Conservation (phyloP, 2,888 invertebrate species). For the Lypha dubia region DNA sequence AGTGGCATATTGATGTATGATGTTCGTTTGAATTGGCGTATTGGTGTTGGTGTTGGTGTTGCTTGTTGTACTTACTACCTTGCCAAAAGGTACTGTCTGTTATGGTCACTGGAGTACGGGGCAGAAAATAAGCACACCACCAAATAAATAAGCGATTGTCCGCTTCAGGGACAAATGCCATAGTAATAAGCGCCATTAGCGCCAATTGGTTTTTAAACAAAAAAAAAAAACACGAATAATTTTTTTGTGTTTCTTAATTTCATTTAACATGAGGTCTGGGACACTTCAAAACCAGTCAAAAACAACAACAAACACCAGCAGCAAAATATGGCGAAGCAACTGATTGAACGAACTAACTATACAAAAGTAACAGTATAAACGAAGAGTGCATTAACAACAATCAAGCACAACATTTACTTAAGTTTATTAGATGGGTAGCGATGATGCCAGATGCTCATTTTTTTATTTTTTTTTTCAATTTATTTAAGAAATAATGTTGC, state of each 20-base stretch:
- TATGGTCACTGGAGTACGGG: background rate
- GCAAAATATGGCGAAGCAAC: constrained; percentile 15
- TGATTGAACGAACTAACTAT: constrained; percentile 36
- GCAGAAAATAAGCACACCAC: constrained; percentile 3
- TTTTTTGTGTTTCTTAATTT: constrained; percentile 9
- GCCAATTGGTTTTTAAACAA: constrained; percentile 57
- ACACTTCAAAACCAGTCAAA: constrained; percentile 52
- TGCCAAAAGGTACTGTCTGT: constrained; percentile 5
- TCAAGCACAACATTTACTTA: constrained; percentile 45
- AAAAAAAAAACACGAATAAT: no score
- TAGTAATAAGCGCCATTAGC: constrained; percentile 71
- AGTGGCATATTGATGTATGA: constrained; percentile 62
- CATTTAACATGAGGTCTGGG: constrained; percentile 54
- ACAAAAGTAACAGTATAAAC: constrained; percentile 17
- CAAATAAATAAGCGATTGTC: constrained; percentile 42
- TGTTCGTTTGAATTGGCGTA: background rate
- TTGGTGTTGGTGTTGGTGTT: background rate
- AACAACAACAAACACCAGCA: constrained; percentile 33
- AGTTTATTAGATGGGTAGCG: constrained; percentile 4
- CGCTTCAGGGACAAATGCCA: constrained; percentile 71
- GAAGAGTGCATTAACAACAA: constrained; percentile 45
- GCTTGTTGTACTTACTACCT: no score
- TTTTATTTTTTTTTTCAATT: background rate
- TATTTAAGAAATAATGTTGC: no score
- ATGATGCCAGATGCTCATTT: constrained; percentile 33